These are phyloP conservation scores for Reinhardtius hippoglossoides DNA, from an alignment of 2,113 vertebrate species.

Conservation along the genomic window DNA sequence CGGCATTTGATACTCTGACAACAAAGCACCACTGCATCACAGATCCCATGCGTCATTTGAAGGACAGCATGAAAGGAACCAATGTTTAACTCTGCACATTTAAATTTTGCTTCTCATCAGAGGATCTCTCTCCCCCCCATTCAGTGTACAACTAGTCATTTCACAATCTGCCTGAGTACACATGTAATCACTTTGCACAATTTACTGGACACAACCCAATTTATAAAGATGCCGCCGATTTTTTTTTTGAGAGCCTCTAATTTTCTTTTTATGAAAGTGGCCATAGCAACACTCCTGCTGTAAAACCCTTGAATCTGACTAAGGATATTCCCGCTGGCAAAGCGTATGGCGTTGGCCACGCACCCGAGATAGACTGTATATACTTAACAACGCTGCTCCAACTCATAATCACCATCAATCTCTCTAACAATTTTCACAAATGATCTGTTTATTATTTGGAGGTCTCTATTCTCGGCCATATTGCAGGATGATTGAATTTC, in stretches of 20 bases:
- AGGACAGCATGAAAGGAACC: constrained; percentile 32
- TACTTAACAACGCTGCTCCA: constrained; percentile 6
- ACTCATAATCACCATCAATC: constrained; percentile 48
- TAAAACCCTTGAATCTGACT: constrained; percentile 14
- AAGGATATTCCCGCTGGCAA: constrained; percentile 3
- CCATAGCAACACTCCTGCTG: constrained; percentile 11
- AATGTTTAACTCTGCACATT: constrained; percentile 38
- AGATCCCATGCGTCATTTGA: constrained; percentile 39
- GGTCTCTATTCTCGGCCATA: constrained; percentile 30
- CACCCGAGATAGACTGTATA: constrained; percentile 17
- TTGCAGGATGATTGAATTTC: constrained; percentile 57
- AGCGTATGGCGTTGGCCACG: constrained; percentile 10
- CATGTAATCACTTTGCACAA: constrained; percentile 42
- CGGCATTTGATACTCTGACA: constrained; percentile 16
- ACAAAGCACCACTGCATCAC: constrained; percentile 18
- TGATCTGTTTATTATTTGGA: constrained; percentile 52
- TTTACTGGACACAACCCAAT: constrained; percentile 27
- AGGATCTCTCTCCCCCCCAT: neutral
- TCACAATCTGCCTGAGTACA: constrained; percentile 32
- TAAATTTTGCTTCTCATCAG: no score
- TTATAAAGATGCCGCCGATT: constrained; percentile 35
- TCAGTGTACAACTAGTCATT: constrained; percentile 16
- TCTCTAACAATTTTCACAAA: constrained; percentile 27
- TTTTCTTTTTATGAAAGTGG: constrained; percentile 25
- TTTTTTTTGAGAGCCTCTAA: constrained; percentile 2